Evolutionary conservation across 2,888 invertebrate species (phyloP).

Genomic region (Yponomeuta cagnagella): DNA sequence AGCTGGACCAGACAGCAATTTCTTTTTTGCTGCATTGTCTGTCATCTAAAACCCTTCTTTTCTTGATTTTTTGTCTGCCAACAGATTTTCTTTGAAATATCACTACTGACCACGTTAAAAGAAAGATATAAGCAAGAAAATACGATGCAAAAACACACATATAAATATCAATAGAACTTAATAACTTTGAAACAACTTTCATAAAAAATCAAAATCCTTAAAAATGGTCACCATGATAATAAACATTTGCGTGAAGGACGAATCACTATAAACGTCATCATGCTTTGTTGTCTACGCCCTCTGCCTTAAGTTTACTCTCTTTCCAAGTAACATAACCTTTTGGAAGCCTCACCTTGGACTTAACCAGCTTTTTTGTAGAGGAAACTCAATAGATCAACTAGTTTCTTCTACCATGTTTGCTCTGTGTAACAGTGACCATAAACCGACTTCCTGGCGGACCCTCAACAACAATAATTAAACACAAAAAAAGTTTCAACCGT

Average conservation of each 20-base stretch:
- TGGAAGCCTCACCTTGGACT: neutral
- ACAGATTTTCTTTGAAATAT: neutral
- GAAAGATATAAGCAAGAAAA: too few relatives aligned
- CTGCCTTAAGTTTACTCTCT: neutral
- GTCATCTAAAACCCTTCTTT: neutral
- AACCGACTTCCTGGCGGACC: conserved; percentile 1
- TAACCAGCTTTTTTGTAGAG: neutral
- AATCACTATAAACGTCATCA: neutral
- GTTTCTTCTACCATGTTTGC: neutral
- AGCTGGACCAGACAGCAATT: neutral
- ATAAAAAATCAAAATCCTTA: too few relatives aligned
- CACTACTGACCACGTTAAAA: too few relatives aligned
- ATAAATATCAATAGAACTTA: too few relatives aligned
- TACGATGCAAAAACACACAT: too few relatives aligned
- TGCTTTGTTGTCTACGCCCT: neutral
- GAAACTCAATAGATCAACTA: neutral
- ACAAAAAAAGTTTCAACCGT: conserved; percentile 39
- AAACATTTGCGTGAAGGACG: too few relatives aligned
- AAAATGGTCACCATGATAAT: too few relatives aligned
- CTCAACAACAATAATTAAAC: conserved; percentile 7
- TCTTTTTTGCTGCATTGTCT: neutral
- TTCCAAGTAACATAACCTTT: neutral
- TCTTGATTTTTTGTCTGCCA: neutral
- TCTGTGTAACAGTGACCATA: conserved; percentile 1
- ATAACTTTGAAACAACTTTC: too few relatives aligned